phyloP scores from a whole-genome alignment of 2,888 invertebrate species.

The Troides oblongomaculatus region DNA sequence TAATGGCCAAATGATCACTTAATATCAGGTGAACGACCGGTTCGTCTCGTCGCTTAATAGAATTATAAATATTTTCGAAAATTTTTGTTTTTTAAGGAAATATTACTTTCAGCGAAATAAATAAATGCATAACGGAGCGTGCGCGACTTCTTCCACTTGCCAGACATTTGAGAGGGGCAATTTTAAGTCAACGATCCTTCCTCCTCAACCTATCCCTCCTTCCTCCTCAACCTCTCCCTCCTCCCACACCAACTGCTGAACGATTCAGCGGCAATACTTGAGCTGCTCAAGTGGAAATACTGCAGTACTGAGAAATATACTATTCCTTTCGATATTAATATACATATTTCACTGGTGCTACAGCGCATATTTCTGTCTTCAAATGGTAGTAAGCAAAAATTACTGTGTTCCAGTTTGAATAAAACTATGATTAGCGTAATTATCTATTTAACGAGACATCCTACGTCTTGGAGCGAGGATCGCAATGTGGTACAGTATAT shows the following conservation, averaged over 20 bases:
- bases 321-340: neutral
- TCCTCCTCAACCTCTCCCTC: too few relatives aligned
- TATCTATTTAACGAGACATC: too few relatives aligned
- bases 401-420: too few relatives aligned
- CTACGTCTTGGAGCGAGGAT: too few relatives aligned
- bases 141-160: slow-evolving; percentile 14
- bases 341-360: neutral
- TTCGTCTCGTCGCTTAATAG: too few relatives aligned
- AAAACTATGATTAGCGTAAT: too few relatives aligned
- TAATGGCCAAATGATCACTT: too few relatives aligned
- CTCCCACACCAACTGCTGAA: neutral
- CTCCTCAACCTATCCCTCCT: neutral
- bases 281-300: slow-evolving; percentile 3
- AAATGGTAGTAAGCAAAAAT: too few relatives aligned
- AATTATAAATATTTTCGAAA: neutral
- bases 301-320: slow-evolving; percentile 1
- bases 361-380: too few relatives aligned
- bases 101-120: neutral
- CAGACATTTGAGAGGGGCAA: slow-evolving; percentile 15
- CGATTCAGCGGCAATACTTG: neutral
- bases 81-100: neutral
- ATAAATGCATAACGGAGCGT: slow-evolving; percentile 12
- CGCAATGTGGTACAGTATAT: too few relatives aligned
- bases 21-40: too few relatives aligned
- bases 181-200: slow-evolving; percentile 16